Conservation (phyloP, 2,888 invertebrate genomes). For the Lithophane leautieri region DNA sequence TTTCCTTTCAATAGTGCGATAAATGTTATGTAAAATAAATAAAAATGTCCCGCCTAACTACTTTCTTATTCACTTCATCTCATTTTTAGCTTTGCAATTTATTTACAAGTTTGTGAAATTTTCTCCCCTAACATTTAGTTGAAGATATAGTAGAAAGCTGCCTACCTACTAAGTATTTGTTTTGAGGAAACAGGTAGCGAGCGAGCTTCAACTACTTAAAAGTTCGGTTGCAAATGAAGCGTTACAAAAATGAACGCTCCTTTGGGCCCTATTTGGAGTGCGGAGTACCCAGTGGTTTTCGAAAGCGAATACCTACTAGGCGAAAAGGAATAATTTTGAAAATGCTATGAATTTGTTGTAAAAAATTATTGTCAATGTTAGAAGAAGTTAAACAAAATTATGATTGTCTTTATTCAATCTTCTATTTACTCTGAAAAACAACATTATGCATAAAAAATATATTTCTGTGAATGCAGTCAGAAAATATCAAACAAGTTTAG, state of each 20-base stretch:
- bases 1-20: neutral
- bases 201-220: constrained; percentile 83
- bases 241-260: constrained; percentile 83
- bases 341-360: neutral
- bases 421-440: neutral
- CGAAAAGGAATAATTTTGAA: constrained; percentile 3
- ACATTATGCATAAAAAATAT: neutral
- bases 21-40: constrained; percentile 4
- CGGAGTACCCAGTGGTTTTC: constrained; percentile 65
- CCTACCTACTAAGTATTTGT: constrained; percentile 76
- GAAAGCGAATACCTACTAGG: constrained; percentile 57
- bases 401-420: neutral
- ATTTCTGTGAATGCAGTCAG: constrained; percentile 8
- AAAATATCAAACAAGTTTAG: constrained; percentile 45
- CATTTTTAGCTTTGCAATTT: constrained; percentile 49
- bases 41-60: constrained; percentile 26
- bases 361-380: too few relatives aligned
- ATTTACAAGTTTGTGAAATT: constrained; percentile 60
- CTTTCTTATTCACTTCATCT: constrained; percentile 39
- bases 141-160: constrained; percentile 66
- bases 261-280: constrained; percentile 69
- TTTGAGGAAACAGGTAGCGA: constrained; percentile 78
- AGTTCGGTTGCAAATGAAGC: constrained; percentile 86
- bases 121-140: constrained; percentile 73
- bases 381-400: neutral